Evolutionary conservation across 2,797 vertebrate genomes (phyloP).

Genomic region (Notolabrus celidotus): DNA sequence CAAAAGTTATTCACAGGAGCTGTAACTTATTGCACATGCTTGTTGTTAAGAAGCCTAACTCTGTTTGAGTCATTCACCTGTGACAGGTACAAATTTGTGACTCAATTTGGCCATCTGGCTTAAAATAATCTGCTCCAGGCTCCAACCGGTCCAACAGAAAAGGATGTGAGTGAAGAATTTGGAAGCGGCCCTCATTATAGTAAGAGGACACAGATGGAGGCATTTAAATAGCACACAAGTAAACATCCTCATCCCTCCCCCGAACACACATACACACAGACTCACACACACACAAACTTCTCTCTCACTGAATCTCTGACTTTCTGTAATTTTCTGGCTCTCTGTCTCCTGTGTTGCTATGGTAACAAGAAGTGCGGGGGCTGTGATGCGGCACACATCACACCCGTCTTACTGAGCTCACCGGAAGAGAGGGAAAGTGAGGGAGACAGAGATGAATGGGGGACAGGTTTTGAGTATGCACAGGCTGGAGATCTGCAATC

Average conservation of each 20-base stretch:
- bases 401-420: slow-evolving; percentile 61
- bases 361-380: slow-evolving; percentile 80
- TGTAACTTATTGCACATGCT: neutral
- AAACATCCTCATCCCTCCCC: slow-evolving; percentile 51
- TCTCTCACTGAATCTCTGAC: slow-evolving; percentile 49
- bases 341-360: slow-evolving; percentile 75
- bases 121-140: neutral
- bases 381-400: slow-evolving; percentile 75
- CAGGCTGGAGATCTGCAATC: neutral
- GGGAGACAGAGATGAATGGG: slow-evolving; percentile 59
- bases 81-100: neutral
- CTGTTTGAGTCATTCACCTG: neutral
- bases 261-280: slow-evolving; percentile 1
- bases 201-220: slow-evolving; percentile 36
- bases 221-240: slow-evolving; percentile 32
- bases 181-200: slow-evolving; percentile 5
- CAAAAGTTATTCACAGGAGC: too few relatives aligned
- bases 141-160: neutral
- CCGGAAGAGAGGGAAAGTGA: slow-evolving; percentile 47
- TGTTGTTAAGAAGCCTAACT: neutral
- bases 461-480: neutral
- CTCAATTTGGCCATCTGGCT: neutral
- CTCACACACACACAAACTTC: neutral
- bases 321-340: slow-evolving; percentile 62
- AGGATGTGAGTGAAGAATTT: neutral